phyloP scores from a whole-genome alignment of 2,888 invertebrate species.

The Phorcus lineatus region DNA sequence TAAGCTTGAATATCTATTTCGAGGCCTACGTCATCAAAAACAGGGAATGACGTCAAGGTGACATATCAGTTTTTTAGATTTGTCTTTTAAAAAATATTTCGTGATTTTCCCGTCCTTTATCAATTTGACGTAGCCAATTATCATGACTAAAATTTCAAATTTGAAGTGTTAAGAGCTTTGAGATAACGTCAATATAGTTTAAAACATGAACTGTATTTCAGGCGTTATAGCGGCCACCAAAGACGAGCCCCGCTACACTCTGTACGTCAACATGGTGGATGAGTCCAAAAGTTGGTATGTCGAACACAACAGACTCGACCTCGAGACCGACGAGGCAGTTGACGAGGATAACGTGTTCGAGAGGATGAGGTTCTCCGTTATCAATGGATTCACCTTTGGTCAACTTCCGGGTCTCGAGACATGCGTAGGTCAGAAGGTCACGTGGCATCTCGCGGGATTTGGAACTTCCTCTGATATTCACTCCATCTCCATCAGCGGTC shows the following conservation, averaged over 20 bases:
- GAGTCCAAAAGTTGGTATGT: conserved; percentile 41
- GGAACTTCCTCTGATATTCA: conserved; percentile 41
- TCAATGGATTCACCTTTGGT: conserved; percentile 33
- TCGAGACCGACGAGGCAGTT: not conserved
- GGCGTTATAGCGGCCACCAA: not conserved
- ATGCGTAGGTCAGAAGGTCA: not conserved
- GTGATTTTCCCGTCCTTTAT: too few species aligned
- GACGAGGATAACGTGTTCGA: too few species aligned
- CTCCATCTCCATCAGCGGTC: conserved; percentile 37
- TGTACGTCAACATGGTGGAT: conserved; percentile 39
- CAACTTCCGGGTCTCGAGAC: not conserved
- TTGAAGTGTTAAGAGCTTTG: too few species aligned
- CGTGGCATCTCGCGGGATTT: conserved; percentile 40
- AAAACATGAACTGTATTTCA: not conserved
- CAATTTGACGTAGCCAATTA: too few species aligned
- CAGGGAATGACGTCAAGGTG: too few species aligned
- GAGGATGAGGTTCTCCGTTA: not conserved
- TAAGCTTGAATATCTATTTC: too few species aligned
- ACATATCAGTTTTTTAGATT: too few species aligned
- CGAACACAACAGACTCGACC: conserved; percentile 32
- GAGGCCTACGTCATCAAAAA: too few species aligned
- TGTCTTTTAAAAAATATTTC: too few species aligned
- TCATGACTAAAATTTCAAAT: too few species aligned
- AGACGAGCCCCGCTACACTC: conserved; percentile 30
- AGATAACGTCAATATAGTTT: too few species aligned